Conservation (phyloP, 2,113 vertebrate genomes). For the Dinomys branickii region DNA sequence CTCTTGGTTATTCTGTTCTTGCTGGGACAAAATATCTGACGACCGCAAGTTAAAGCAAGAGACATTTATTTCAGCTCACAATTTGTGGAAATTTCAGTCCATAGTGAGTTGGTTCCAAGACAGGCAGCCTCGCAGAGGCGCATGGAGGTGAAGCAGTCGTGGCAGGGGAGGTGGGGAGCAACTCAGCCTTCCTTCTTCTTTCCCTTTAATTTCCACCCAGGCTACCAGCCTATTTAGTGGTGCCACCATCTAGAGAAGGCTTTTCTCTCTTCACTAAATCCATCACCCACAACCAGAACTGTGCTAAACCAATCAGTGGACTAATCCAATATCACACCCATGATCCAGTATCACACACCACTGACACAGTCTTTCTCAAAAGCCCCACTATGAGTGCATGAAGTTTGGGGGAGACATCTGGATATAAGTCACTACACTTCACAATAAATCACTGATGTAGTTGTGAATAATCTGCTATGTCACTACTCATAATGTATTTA, state of each 20-base stretch:
- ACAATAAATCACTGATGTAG: background rate
- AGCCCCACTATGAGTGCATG: background rate
- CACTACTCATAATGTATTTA: background rate
- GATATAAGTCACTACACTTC: background rate
- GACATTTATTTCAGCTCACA: background rate
- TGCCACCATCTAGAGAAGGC: background rate
- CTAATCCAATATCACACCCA: background rate
- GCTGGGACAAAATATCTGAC: background rate
- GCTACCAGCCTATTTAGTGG: background rate
- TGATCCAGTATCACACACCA: background rate
- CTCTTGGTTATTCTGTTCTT: background rate
- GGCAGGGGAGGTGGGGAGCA: background rate
- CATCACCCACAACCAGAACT: background rate
- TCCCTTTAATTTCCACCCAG: background rate
- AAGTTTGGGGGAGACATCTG: background rate
- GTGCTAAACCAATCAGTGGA: background rate
- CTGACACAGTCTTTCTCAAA: background rate
- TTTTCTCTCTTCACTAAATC: background rate
- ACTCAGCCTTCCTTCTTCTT: background rate
- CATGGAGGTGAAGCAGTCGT: background rate
- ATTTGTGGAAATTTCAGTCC: background rate
- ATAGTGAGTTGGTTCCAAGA: background rate
- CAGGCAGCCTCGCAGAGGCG: background rate
- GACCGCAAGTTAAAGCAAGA: background rate
- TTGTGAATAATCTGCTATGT: background rate